Base-by-base conservation (phyloP, 2,113 vertebrate genomes). In the Platichthys flesus region DNA sequence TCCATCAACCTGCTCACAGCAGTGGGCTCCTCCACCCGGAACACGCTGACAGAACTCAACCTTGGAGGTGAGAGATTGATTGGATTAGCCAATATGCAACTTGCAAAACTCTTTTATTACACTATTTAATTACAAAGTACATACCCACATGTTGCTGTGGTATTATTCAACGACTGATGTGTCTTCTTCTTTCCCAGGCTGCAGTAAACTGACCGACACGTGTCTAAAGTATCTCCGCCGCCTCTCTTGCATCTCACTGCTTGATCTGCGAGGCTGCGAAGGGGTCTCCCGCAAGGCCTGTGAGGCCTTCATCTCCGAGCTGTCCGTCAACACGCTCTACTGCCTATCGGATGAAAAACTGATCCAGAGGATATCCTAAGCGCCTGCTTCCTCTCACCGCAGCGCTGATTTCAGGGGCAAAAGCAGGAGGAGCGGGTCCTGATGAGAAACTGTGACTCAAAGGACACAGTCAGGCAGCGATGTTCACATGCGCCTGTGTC, bases 301-400 rank as follows among this genome's bases (percentile, higher is more conserved):
- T 4, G 97, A 99, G 95, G 95, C 95, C 84, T 98, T 99, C 92
- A 98, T 98, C 94, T 97, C 97, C 18, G 97, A 99, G 94, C 94
- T 98, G 90, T 97, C 97, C 14, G 96, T 97, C 93, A 98, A 96
- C 92, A 95, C 95, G 80, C 97, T 98, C 90, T 99, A 98, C 95
- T 99, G 97, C 95, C 95, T 99, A 83, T 97, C 97, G 4, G 98
- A 99, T n/a, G 98, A 99, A 93, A 99, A 98, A 92, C 95, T 99
- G 90, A 98, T 99, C 90, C 97, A 99, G 95, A 96, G 97, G 94
- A 98, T 99, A 95, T 97, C 97, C 85, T 99, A 97, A 94, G 94
- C 35, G 10, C 54, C 76, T 10, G 23, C 64, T 54, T 62, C 76
- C 62, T 77, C 59, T 51, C 26, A 59, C 64, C 56, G 77, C 59